Base-by-base conservation (phyloP, 2,113 vertebrate species). In the Vidua chalybeata region DNA sequence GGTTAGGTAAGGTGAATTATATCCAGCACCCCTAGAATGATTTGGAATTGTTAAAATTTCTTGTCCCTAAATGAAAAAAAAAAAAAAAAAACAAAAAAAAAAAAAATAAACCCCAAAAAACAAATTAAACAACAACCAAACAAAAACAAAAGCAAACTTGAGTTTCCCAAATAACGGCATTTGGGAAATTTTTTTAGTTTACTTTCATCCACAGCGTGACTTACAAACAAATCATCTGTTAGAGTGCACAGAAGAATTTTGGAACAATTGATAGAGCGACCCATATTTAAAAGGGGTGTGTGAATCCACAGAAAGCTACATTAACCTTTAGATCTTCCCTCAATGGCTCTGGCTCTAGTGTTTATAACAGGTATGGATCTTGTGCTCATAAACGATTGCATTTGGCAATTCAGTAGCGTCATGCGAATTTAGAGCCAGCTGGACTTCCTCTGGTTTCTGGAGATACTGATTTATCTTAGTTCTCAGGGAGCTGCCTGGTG, bases 371-470 rank as follows among this genome's bases (percentile, higher is more conserved):
- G 13, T 26, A 33, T 8, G 18, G 66, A 58, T 5, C 13, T 22
- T n/a, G 10, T 28, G 13, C 18, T 73, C 46, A 15, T 26, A 23
- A 73, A 45, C 0, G 1, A n/a, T 15, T 90, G 17, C 1, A 1
- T 27, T 10, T 2, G 3, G 28, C 21, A 46, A 27, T 39, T 55
- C 31, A 45, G 22, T 37, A 52, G 30, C 0, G 0, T 52, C 31
- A 62, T 24, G 45, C 18, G 81, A 68, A 88, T 66, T 69, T 48
- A 58, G 22, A 76, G 13, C 7, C 51, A 66, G 28, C 1, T 37
- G 22, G 9, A 46, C 8, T 46, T 80, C 23, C 13, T 75, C 48
- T 8, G 2, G 7, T 63, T 84, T 74, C 10, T 43, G 30, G 46
- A 66, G 73, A 1, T 84, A 21, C 45, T 77, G 76, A 64, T 66